phyloP scores from a whole-genome alignment of 2,797 vertebrate genomes.

The Amphiprion clarkii region DNA sequence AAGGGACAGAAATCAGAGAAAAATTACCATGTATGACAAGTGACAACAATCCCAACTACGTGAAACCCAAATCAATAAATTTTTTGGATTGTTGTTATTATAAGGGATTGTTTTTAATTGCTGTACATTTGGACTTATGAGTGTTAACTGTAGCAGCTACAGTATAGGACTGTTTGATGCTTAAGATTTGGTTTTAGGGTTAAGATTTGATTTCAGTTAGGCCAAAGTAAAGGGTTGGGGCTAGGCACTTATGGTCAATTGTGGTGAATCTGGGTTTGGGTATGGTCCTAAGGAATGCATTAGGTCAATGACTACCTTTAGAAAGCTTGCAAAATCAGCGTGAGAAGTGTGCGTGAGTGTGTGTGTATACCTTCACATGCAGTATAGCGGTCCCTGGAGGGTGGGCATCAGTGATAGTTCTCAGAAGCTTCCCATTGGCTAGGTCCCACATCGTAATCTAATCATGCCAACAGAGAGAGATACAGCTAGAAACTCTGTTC shows the following conservation, averaged over 20 bases:
- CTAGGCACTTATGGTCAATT: too few relatives aligned
- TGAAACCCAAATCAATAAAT: not conserved
- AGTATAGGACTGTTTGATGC: too few relatives aligned
- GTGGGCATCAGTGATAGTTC: conserved; percentile 96
- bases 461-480: not conserved
- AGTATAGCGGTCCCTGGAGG: conserved; percentile 97
- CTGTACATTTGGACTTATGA: not conserved
- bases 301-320: too few relatives aligned
- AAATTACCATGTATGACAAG: not conserved
- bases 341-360: not conserved
- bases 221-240: too few relatives aligned
- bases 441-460: conserved; percentile 99
- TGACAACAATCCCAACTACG: not conserved
- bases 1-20: not conserved
- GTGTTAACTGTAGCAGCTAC: not conserved
- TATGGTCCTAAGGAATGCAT: too few relatives aligned
- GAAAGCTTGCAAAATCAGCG: too few relatives aligned
- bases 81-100: not conserved
- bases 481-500: not conserved
- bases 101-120: too few relatives aligned
- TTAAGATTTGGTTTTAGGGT: too few relatives aligned
- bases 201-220: too few relatives aligned
- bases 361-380: conserved; percentile 91
- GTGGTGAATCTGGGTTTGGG: too few relatives aligned
- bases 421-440: conserved; percentile 95